Evolutionary conservation across 1,140 invertebrate genomes (phyloP).

Genomic region (silkworm (Bombyx mori)): ASM3026992v2 NC_085112.1:4443501-4444000

Average conservation of each 20-base stretch:
- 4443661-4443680: neutral
- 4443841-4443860: constrained; percentile 19
- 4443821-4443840: constrained; percentile 31
- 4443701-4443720: neutral
- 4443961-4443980: neutral
- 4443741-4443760: too few species aligned
- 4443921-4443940: constrained; percentile 22
- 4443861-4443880: constrained; percentile 27
- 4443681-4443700: neutral
- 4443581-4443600: too few species aligned
- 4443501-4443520: too few species aligned
- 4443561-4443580: too few species aligned
- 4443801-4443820: constrained; percentile 20
- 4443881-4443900: constrained; percentile 30
- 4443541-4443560: too few species aligned
- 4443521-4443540: too few species aligned
- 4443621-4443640: neutral
- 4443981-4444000: neutral
- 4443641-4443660: neutral
- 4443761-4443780: neutral
- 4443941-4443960: constrained; percentile 7
- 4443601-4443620: neutral
- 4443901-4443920: constrained; percentile 27
- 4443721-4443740: neutral
- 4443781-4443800: neutral